A percentile compares a stretch with the other conserved stretches of the same genome.
phyloP scores from a whole-genome alignment of 2,888 invertebrate species.

The Unio delphinus region DNA sequence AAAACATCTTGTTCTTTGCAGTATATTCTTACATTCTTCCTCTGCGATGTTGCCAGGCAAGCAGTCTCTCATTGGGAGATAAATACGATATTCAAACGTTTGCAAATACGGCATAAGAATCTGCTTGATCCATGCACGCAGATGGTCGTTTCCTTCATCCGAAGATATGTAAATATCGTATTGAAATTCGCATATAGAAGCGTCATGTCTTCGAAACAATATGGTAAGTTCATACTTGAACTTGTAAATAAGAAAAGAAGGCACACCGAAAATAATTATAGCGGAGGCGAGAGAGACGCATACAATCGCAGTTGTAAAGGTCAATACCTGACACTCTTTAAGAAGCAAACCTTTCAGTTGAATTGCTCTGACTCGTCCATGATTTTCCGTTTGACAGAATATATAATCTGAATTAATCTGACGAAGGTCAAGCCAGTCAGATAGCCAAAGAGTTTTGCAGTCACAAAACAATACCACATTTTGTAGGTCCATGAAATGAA shows the following conservation, averaged over 20 bases:
- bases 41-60: not conserved
- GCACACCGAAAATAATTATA: too few relatives aligned
- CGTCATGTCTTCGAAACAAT: too few relatives aligned
- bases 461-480: conserved; percentile 8
- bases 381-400: too few relatives aligned
- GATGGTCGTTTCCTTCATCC: conserved; percentile 1
- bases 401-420: not conserved
- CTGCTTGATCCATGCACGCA: conserved; percentile 1
- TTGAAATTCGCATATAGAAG: too few relatives aligned
- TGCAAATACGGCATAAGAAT: not conserved
- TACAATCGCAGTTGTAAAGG: too few relatives aligned
- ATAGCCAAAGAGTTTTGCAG: conserved; percentile 1
- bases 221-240: too few relatives aligned
- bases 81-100: conserved; percentile 1
- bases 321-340: too few relatives aligned
- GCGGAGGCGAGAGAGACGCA: too few relatives aligned
- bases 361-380: too few relatives aligned
- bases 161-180: conserved; percentile 1
- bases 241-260: too few relatives aligned
- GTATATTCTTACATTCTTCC: conserved; percentile 1
- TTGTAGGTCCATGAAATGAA: conserved; percentile 3
- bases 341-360: too few relatives aligned
- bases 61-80: conserved; percentile 1
- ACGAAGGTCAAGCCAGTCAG: not conserved
- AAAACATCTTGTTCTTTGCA: not conserved